Percentiles rank a stretch among this genome's conserved stretches.
Evolutionary conservation across 2,113 vertebrate species (phyloP).

Genomic region (Proterorhinus semilunaris): DNA sequence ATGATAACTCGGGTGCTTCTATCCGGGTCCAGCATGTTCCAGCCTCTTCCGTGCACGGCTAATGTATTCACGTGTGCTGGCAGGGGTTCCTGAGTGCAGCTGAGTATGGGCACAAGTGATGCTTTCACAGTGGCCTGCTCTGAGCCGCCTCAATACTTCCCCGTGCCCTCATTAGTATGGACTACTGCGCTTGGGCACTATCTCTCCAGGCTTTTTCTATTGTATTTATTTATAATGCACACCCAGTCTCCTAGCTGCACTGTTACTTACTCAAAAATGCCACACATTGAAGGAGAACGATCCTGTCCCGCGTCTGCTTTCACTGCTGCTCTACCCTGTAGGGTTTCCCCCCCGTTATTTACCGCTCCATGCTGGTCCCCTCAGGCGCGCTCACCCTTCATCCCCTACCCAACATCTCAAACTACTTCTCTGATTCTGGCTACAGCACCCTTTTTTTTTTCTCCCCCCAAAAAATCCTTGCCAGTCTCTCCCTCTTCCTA

Average conservation of each 20-base stretch:
- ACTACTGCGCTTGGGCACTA: constrained; percentile 65
- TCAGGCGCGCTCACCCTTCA: constrained; percentile 48
- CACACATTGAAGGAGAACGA: constrained; percentile 44
- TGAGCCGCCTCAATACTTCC: constrained; percentile 66
- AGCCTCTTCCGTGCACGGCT: constrained; percentile 45
- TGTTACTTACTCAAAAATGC: constrained; percentile 15
- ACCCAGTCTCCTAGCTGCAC: neutral
- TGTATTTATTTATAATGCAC: constrained; percentile 26
- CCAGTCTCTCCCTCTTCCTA: constrained; percentile 44
- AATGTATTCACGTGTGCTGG: constrained; percentile 64
- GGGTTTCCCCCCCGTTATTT: constrained; percentile 59
- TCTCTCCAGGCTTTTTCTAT: constrained; percentile 60
- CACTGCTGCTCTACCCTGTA: constrained; percentile 42
- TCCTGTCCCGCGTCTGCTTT: constrained; percentile 45
- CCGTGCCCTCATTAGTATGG: constrained; percentile 77
- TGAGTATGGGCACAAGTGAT: constrained; percentile 76
- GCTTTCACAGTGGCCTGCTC: constrained; percentile 75
- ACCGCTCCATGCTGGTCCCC: constrained; percentile 47
- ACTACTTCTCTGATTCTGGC: constrained; percentile 36
- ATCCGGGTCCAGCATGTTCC: constrained; percentile 48
- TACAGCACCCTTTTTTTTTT: constrained; percentile 5
- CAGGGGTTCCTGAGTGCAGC: constrained; percentile 73
- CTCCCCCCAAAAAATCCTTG: constrained; percentile 12
- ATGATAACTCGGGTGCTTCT: constrained; percentile 15
- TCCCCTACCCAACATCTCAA: constrained; percentile 33